Evolutionary conservation across 2,888 invertebrate genomes (phyloP), one percentile per base, ranked within the genome.

Genomic region (Laothoe populi): DNA sequence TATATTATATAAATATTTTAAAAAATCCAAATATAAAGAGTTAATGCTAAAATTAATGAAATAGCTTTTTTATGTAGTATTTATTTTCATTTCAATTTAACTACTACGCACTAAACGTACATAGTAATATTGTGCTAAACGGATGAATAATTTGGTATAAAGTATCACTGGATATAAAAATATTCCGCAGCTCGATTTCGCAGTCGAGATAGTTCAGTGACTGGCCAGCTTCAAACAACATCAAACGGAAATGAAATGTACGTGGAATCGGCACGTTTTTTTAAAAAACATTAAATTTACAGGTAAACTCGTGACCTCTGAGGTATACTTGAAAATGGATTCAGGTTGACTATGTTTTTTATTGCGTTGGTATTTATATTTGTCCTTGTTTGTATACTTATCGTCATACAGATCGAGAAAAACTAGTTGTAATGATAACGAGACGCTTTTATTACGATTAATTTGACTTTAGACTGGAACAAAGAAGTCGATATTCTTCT

Each of bases 121-220:
- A n/a, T 40, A 38, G 2, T 7, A 7, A 10, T 38, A 38, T 26
- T 26, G 38, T 38, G 8, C 8, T 38, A 10, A 38, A 10, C 11
- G 38, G 38, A 26, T 5, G 26, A 26, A 26, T 4, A 8, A 8
- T 10, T 35, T 10, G 35, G 1, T 4, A 35, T 35, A 35, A 49
- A 49, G 31, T 53, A 49, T 26, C 7, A 10, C 4, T 4, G 21
- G 23, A 11, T 53, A 5, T 5, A 26, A 26, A 2, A 11, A 19
- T 31, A 31, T 53, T 31, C 16, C 26, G 4, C 31, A 10, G 10
- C 49, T 70, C 72, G 67, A 74, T 78, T 77, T 78, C 73, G 67
- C 67, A 66, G 67, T 70, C 66, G 72, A 77, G 74, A 78, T 74
- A 75, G 73, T 68, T 63, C 71, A 73, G 73, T 72, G 73, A 71